phyloP scores from a whole-genome alignment of 2,797 vertebrate genomes.

The Sebastes diploproa region DNA sequence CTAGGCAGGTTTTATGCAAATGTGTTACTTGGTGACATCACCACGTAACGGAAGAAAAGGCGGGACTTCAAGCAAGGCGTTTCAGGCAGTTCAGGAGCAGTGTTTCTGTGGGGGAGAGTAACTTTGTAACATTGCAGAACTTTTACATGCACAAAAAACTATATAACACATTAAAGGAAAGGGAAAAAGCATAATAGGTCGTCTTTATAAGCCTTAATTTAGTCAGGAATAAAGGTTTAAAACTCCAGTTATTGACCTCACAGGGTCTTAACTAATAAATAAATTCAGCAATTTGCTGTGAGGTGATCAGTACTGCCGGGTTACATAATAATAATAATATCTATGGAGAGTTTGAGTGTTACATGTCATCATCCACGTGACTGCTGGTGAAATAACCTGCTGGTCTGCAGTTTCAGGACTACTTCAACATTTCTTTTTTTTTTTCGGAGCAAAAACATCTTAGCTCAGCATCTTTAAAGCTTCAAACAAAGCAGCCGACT shows the following conservation, averaged over 20 bases:
- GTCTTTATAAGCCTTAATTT: neutral
- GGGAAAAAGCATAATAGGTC: neutral
- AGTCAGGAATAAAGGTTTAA: neutral
- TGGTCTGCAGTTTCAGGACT: constrained; percentile 27
- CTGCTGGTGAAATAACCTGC: constrained; percentile 9
- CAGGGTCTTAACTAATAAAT: neutral
- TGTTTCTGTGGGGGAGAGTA: no score
- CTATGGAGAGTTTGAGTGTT: neutral
- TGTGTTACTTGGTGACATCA: no score
- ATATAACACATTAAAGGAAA: no score
- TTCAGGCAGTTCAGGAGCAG: no score
- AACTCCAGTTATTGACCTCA: neutral
- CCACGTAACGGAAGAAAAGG: no score
- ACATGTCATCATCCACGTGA: neutral
- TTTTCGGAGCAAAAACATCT: neutral
- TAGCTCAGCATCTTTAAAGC: constrained; percentile 38
- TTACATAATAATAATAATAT: neutral
- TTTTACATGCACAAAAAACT: no score
- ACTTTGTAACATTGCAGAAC: no score
- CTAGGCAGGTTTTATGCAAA: accelerated
- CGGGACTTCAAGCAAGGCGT: accelerated
- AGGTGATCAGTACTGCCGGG: neutral
- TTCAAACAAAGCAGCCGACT: neutral
- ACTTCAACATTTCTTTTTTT: neutral
- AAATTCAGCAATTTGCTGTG: neutral